These are phyloP conservation scores for Tachysurus vachellii DNA, from an alignment of 2,113 vertebrate genomes.

Conservation along the genomic window DNA sequence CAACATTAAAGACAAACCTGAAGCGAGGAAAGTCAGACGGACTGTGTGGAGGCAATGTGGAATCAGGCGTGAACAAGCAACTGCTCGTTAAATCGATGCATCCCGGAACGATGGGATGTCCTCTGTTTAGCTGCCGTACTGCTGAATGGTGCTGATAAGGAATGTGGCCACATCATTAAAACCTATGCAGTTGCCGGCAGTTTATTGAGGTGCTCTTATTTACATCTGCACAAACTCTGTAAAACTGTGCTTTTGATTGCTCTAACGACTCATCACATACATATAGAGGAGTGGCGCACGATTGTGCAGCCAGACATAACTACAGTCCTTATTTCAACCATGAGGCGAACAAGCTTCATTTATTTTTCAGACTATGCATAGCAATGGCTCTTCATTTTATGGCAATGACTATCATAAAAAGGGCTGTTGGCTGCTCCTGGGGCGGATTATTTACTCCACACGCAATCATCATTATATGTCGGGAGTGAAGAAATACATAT, in stretches of 20 bases:
- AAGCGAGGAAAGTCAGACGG: slow-evolving; percentile 11
- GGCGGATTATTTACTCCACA: slow-evolving; percentile 54
- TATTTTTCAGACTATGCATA: slow-evolving; percentile 63
- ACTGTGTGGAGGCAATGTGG: slow-evolving; percentile 33
- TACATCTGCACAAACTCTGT: slow-evolving; percentile 46
- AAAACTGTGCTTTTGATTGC: slow-evolving; percentile 48
- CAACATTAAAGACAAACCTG: slow-evolving; percentile 12
- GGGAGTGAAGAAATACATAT: slow-evolving; percentile 67
- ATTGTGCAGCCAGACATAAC: slow-evolving; percentile 29
- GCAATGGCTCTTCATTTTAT: slow-evolving; percentile 59
- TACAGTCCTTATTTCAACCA: slow-evolving; percentile 44
- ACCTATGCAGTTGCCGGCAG: slow-evolving; percentile 38
- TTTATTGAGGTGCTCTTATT: slow-evolving; percentile 56
- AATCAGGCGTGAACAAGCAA: slow-evolving; percentile 30
- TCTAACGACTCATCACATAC: slow-evolving; percentile 31
- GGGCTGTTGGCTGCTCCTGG: slow-evolving; percentile 59
- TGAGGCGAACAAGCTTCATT: slow-evolving; percentile 63
- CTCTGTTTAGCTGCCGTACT: slow-evolving; percentile 19
- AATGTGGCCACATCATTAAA: slow-evolving; percentile 51
- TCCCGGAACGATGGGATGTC: slow-evolving; percentile 32
- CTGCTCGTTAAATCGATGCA: slow-evolving; percentile 47
- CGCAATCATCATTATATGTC: slow-evolving; percentile 63
- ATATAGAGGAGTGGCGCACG: slow-evolving; percentile 32
- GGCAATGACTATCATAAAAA: slow-evolving; percentile 50
- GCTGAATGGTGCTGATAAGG: slow-evolving; percentile 29